These are phyloP conservation scores for Sylvia borin DNA, from an alignment of 2,797 vertebrate genomes.

Conservation along the genomic window DNA sequence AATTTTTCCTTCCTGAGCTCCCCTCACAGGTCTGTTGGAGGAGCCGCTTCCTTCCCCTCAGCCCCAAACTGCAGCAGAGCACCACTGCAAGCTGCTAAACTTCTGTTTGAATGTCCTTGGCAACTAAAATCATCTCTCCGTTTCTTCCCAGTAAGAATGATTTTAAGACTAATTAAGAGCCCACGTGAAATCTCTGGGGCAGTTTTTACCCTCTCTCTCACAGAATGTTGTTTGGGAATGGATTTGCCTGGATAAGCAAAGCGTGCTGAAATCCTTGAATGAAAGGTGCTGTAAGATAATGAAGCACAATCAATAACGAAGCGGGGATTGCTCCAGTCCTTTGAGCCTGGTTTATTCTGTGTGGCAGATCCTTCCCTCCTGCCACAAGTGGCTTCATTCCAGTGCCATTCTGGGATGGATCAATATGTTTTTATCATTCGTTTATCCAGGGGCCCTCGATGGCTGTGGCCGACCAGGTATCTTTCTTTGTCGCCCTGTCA, in stretches of 20 bases:
- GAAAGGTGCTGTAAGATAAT: neutral
- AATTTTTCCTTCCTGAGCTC: slow-evolving; percentile 40
- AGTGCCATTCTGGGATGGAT: neutral
- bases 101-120: neutral
- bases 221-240: neutral
- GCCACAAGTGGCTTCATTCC: neutral
- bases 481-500: neutral
- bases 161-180: neutral
- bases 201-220: neutral
- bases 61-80: neutral
- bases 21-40: neutral
- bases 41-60: neutral
- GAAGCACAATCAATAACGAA: rapidly evolving
- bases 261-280: neutral
- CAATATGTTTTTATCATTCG: neutral
- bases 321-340: neutral
- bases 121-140: neutral
- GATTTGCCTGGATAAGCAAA: neutral
- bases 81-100: neutral
- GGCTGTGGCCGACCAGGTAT: neutral
- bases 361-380: neutral
- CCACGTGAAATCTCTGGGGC: neutral
- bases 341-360: neutral
- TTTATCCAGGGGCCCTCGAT: slow-evolving; percentile 12
- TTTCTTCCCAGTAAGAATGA: neutral